Evolutionary conservation across 2,888 invertebrate genomes (phyloP).

Genomic region (Rhorus exstirpatorius): DNA sequence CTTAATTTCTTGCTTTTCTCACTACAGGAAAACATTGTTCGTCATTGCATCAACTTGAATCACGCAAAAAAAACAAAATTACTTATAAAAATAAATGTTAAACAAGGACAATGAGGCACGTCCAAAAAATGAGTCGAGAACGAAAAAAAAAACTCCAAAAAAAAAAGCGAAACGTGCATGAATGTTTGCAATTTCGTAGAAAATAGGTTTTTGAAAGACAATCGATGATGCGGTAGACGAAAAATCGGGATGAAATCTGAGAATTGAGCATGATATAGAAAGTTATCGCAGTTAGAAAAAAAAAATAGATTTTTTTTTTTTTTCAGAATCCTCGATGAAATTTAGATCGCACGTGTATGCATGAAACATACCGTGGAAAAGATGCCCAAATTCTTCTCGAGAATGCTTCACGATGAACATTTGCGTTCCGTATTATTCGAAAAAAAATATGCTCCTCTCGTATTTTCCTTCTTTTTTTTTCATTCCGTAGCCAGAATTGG

Average conservation of each 20-base stretch:
- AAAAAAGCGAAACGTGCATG: constrained; percentile 33
- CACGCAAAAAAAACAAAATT: constrained; percentile 8
- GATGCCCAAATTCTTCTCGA: constrained; percentile 11
- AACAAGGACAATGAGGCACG: neutral
- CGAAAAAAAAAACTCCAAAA: constrained; percentile 18
- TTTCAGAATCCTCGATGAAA: neutral
- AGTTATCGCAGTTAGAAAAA: neutral
- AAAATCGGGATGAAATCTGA: neutral
- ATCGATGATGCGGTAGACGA: constrained; percentile 18
- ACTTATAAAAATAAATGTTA: neutral
- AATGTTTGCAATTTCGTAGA: constrained; percentile 27
- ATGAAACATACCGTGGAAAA: constrained; percentile 14
- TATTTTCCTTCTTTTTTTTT: neutral
- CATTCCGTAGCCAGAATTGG: too few relatives aligned
- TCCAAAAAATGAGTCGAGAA: neutral
- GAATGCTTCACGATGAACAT: neutral
- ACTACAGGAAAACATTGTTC: constrained; percentile 23
- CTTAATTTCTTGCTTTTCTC: constrained; percentile 3
- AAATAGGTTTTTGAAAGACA: constrained; percentile 15
- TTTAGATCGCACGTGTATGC: constrained; percentile 25
- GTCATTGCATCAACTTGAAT: neutral
- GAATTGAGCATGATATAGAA: constrained; percentile 27
- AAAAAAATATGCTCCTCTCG: neutral
- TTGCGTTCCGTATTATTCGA: neutral
- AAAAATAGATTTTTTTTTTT: too few relatives aligned